These are phyloP conservation scores for Drosophila fulvimacula DNA, from an alignment of 2,888 invertebrate species.

Conservation along the genomic window DNA sequence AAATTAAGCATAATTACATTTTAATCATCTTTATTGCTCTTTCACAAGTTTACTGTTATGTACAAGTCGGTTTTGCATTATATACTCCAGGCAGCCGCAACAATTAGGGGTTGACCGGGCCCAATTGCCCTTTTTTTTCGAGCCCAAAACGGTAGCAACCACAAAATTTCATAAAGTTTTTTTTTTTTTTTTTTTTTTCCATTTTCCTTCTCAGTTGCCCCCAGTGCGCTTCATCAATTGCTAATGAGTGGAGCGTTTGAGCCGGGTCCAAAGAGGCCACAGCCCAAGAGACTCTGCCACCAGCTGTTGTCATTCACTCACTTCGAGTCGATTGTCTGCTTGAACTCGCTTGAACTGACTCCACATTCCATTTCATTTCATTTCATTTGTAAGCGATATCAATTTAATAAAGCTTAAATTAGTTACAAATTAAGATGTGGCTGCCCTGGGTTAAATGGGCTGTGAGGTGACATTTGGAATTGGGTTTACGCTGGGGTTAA, in stretches of 20 bases:
- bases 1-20: slow-evolving; percentile 82
- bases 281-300: slow-evolving; percentile 31
- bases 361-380: slow-evolving; percentile 68
- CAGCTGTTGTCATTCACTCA: slow-evolving; percentile 73
- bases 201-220: not conserved
- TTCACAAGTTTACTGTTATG: slow-evolving; percentile 78
- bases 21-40: slow-evolving; percentile 83
- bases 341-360: slow-evolving; percentile 56
- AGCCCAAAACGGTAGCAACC: slow-evolving; percentile 74
- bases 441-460: not conserved
- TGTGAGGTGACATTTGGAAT: not conserved
- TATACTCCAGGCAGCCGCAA: slow-evolving; percentile 54
- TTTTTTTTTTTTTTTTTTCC: slow-evolving; percentile 35
- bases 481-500: not conserved
- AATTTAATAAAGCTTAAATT: slow-evolving; percentile 47
- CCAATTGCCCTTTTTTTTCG: slow-evolving; percentile 67
- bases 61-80: slow-evolving; percentile 62
- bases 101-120: slow-evolving; percentile 76
- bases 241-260: slow-evolving; percentile 64
- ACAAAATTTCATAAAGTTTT: slow-evolving; percentile 76
- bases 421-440: slow-evolving; percentile 17
- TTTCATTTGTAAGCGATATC: slow-evolving; percentile 63
- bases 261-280: slow-evolving; percentile 18
- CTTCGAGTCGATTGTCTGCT: slow-evolving; percentile 11
- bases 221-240: slow-evolving; percentile 74